phyloP scores from a whole-genome alignment of 2,113 vertebrate genomes.

The Apaloderma vittatum region DNA sequence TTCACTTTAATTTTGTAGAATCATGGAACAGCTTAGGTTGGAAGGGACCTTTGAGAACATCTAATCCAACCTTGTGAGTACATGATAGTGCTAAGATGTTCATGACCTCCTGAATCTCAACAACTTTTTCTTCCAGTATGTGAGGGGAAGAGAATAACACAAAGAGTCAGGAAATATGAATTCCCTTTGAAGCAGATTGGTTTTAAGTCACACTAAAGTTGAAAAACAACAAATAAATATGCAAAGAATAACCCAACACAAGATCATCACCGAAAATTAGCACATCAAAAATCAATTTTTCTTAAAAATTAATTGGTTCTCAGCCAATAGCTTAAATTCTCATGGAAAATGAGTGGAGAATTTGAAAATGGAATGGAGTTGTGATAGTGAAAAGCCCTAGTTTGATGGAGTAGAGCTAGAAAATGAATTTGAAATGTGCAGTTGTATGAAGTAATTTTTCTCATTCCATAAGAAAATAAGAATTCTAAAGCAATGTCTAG shows the following conservation, averaged over 20 bases:
- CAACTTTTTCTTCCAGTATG: not conserved
- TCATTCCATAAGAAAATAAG: not conserved
- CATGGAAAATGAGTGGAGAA: not conserved
- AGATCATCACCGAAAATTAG: not conserved
- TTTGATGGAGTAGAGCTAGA: not conserved
- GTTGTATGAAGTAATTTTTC: not conserved
- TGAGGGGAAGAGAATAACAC: not conserved
- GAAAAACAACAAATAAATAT: not conserved
- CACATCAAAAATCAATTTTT: not conserved
- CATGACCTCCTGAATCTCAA: not conserved
- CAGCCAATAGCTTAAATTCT: not conserved
- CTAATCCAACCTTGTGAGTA: too few species aligned
- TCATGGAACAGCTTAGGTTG: too few species aligned
- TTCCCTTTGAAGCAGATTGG: not conserved
- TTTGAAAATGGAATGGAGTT: not conserved
- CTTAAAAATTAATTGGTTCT: not conserved
- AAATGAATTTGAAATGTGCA: not conserved
- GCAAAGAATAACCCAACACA: not conserved
- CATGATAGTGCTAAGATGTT: not conserved
- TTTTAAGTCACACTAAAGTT: not conserved
- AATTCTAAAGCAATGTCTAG: not conserved
- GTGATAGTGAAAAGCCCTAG: not conserved
- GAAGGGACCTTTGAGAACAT: too few species aligned
- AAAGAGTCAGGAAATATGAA: not conserved
- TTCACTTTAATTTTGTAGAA: not conserved